phyloP scores from a whole-genome alignment of 2,888 invertebrate species.

The Cryptophagus acutangulus region DNA sequence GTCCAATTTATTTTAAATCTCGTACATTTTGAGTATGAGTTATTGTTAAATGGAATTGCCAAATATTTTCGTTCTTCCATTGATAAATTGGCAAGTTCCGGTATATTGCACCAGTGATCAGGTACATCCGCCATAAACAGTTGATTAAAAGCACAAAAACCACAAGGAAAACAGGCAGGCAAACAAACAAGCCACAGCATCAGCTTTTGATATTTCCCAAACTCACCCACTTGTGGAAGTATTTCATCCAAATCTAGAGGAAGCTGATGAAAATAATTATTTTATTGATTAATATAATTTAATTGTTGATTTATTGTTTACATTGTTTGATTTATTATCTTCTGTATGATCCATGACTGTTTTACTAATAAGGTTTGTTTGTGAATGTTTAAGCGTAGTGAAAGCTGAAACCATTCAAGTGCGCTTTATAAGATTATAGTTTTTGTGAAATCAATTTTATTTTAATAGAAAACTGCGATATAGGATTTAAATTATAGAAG shows the following conservation, averaged over 20 bases:
- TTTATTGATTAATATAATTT: no score
- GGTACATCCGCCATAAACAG: constrained; percentile 87
- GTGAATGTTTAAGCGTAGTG: no score
- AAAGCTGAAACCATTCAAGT: no score
- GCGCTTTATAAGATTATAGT: no score
- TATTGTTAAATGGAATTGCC: constrained; percentile 57
- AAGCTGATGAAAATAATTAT: no score
- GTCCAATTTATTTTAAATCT: constrained; percentile 23
- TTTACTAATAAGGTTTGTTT: no score
- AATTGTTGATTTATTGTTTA: no score
- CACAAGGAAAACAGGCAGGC: constrained; percentile 85
- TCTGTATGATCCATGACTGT: no score
- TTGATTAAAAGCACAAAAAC: constrained; percentile 89
- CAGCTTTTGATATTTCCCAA: constrained; percentile 82
- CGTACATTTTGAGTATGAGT: constrained; percentile 65
- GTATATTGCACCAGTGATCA: constrained; percentile 78
- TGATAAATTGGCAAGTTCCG: constrained; percentile 59
- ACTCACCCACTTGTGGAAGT: constrained; percentile 80
- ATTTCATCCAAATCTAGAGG: constrained; percentile 85
- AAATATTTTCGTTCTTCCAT: constrained; percentile 56
- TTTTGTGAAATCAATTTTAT: no score
- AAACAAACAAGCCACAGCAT: constrained; percentile 81
- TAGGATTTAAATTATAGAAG: no score
- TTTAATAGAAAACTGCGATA: no score
- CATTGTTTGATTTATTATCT: no score